Evolutionary conservation across 2,888 invertebrate species (phyloP).

Genomic region (Noctua fimbriata): DNA sequence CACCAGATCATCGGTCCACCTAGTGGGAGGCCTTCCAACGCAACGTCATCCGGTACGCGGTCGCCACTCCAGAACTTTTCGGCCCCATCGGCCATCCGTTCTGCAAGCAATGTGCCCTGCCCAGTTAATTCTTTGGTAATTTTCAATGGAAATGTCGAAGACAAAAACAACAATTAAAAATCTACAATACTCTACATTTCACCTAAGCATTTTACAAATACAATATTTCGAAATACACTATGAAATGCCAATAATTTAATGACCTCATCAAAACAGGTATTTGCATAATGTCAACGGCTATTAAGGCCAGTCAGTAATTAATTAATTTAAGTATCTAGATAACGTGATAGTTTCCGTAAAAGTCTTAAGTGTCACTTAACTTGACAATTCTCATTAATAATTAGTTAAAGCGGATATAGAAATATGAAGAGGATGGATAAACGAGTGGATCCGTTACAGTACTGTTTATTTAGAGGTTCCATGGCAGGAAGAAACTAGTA

Average conservation of each 20-base stretch:
- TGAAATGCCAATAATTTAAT: background rate
- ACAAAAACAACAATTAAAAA: no score
- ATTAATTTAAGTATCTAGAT: slow-evolving; percentile 12
- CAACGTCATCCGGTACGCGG: no score
- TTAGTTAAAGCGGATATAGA: slow-evolving; percentile 25
- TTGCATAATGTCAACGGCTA: slow-evolving; percentile 22
- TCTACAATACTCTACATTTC: no score
- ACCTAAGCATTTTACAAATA: no score
- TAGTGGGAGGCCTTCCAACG: no score
- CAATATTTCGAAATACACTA: background rate
- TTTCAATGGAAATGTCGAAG: background rate
- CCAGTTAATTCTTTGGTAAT: background rate
- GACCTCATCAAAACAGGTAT: slow-evolving; percentile 10
- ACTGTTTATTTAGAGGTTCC: slow-evolving; percentile 3
- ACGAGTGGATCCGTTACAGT: slow-evolving; percentile 1
- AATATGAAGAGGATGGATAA: slow-evolving; percentile 12
- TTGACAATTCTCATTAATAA: slow-evolving; percentile 22
- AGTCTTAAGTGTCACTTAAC: background rate
- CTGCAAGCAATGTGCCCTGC: no score
- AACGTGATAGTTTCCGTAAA: slow-evolving; percentile 35
- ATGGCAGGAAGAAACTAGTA: background rate
- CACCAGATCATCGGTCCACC: no score
- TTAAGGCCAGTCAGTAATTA: background rate
- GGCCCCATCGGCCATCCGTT: no score
- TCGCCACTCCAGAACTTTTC: no score